A percentile compares a stretch with the other conserved stretches of the same genome.
Conservation (phyloP, 1,140 invertebrate genomes). For the Geopemphigus sp. region DNA sequence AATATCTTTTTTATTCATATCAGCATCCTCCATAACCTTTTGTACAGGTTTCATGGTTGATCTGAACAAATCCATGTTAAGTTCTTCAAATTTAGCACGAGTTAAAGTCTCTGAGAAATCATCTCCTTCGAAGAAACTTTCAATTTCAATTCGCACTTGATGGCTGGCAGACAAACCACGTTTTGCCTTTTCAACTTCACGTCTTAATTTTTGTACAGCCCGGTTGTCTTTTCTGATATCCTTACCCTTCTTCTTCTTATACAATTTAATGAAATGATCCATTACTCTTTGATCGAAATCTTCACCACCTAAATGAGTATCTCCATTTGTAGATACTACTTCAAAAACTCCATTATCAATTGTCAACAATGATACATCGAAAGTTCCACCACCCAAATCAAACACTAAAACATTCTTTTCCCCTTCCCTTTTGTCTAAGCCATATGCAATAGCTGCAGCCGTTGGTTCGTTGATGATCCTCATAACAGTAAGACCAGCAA, state of each 20-base stretch:
- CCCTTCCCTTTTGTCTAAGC: constrained; percentile 97
- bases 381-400: constrained; percentile 99
- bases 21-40: constrained; percentile 95
- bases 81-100: constrained; percentile 97
- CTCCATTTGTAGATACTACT: constrained; percentile 95
- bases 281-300: constrained; percentile 98
- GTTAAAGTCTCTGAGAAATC: constrained; percentile 99
- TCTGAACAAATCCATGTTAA: constrained; percentile 99
- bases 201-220: constrained; percentile 92
- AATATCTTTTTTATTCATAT: constrained; percentile 98
- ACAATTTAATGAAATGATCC: constrained; percentile 97
- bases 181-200: constrained; percentile 98
- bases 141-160: constrained; percentile 95
- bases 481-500: constrained; percentile 94
- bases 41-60: constrained; percentile 99
- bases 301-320: constrained; percentile 97
- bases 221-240: constrained; percentile 93
- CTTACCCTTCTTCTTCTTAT: constrained; percentile 99
- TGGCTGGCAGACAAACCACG: constrained; percentile 91
- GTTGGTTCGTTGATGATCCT: constrained; percentile 99
- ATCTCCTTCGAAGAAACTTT: constrained; percentile 98
- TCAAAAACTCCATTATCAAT: constrained; percentile 96
- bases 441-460: constrained; percentile 98
- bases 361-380: constrained; percentile 97
- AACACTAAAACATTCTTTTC: constrained; percentile 99